Percentiles rank a stretch among this genome's conserved stretches.
Conservation (phyloP, 1,140 invertebrate species). For the Zaprionus tsacasi region DNA sequence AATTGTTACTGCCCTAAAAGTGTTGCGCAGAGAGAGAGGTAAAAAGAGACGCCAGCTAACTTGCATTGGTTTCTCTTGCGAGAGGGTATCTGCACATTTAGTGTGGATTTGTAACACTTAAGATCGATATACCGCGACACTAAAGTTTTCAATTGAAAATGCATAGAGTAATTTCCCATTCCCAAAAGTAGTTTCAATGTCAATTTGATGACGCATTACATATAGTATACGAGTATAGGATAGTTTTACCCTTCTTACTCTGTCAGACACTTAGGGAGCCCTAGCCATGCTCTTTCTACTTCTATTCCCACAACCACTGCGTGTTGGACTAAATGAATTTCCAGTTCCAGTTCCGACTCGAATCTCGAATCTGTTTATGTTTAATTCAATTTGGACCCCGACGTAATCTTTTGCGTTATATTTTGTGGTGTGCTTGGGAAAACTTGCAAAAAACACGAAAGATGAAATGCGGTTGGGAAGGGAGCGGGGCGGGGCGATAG, state of each 20-base stretch:
- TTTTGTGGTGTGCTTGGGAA: slow-evolving; percentile 22
- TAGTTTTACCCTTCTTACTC: no score
- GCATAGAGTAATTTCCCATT: no score
- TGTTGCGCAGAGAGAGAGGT: slow-evolving; percentile 21
- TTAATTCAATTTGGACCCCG: slow-evolving; percentile 29
- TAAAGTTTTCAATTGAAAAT: no score
- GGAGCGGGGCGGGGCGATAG: neutral
- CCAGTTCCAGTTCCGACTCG: slow-evolving; percentile 7
- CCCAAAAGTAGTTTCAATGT: no score
- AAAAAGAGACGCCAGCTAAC: neutral
- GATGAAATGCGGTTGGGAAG: neutral
- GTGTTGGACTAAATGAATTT: slow-evolving; percentile 8
- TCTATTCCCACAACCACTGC: neutral
- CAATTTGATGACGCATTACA: no score
- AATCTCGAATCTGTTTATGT: slow-evolving; percentile 23
- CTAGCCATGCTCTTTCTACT: no score
- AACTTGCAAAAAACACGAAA: slow-evolving; percentile 10
- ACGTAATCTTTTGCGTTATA: slow-evolving; percentile 11
- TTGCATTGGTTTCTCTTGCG: neutral
- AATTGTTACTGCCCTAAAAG: slow-evolving; percentile 56
- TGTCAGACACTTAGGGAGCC: no score
- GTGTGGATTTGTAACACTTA: neutral
- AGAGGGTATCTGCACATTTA: neutral
- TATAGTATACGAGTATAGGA: no score
- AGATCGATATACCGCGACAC: no score